A percentile compares a stretch with the other conserved stretches of the same genome.
Conservation (phyloP, 2,797 vertebrate species). For the Pelochelys cantorii region DNA sequence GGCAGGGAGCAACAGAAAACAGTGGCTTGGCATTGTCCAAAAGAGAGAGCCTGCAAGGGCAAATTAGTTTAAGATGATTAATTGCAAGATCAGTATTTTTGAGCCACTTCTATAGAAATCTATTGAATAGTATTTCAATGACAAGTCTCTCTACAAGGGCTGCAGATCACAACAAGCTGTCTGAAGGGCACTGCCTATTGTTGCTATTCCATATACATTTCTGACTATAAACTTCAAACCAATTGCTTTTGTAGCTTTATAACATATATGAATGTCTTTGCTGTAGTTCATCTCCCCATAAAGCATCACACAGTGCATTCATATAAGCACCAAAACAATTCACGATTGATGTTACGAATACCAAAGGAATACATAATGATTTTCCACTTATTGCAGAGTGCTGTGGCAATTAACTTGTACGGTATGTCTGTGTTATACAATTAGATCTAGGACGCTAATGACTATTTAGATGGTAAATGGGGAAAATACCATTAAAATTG, state of each 20-base stretch:
- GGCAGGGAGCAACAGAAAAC: neutral
- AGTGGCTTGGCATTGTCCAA: neutral
- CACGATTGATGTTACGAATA: neutral
- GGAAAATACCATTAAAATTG: neutral
- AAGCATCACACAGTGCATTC: neutral
- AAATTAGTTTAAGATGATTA: neutral
- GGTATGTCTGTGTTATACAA: neutral
- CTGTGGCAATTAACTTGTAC: neutral
- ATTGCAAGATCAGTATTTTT: conserved; percentile 15
- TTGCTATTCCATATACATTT: neutral
- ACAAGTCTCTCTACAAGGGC: neutral
- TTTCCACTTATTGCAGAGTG: neutral
- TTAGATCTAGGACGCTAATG: neutral
- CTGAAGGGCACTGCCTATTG: neutral
- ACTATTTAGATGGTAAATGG: neutral
- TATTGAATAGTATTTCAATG: conserved; percentile 1
- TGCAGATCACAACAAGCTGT: neutral
- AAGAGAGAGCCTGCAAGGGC: neutral
- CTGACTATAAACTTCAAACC: neutral
- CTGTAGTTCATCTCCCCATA: neutral
- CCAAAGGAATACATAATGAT: neutral
- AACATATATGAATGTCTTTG: neutral
- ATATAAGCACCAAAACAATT: neutral
- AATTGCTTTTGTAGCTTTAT: neutral
- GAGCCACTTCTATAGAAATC: conserved; percentile 30